These are phyloP conservation scores for Campoletis raptor DNA, from an alignment of 2,888 invertebrate genomes.

Conservation along the genomic window DNA sequence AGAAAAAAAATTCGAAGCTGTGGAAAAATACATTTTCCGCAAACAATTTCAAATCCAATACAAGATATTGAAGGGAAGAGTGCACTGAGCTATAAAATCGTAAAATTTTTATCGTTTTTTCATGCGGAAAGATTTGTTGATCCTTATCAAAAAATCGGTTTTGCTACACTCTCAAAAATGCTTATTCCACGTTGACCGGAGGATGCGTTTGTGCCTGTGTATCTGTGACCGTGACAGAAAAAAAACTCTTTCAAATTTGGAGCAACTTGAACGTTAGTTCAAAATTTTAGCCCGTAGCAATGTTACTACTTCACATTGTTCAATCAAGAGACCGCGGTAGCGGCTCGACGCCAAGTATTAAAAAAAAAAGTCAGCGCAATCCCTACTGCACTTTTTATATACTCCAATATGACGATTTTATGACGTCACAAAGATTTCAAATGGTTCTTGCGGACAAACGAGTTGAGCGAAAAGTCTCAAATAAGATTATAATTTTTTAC, in stretches of 20 bases:
- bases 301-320: no score
- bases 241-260: neutral
- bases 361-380: no score
- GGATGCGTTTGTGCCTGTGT: neutral
- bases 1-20: neutral
- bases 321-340: neutral
- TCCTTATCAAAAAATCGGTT: neutral
- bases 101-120: neutral
- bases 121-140: neutral
- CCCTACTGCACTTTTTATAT: no score
- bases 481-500: no score
- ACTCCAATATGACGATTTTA: no score
- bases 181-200: no score
- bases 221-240: neutral
- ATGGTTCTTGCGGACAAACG: no score
- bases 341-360: no score
- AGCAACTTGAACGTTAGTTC: no score
- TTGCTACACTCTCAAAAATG: neutral
- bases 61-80: neutral
- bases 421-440: no score
- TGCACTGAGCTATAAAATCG: constrained; percentile 2
- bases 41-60: neutral
- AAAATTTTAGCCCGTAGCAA: no score
- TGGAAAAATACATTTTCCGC: neutral
- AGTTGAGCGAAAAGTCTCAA: no score